Evolutionary conservation across 2,797 vertebrate genomes (phyloP), one percentile per base, ranked within the genome.

Genomic region (Lindbergichthys nudifrons): DNA sequence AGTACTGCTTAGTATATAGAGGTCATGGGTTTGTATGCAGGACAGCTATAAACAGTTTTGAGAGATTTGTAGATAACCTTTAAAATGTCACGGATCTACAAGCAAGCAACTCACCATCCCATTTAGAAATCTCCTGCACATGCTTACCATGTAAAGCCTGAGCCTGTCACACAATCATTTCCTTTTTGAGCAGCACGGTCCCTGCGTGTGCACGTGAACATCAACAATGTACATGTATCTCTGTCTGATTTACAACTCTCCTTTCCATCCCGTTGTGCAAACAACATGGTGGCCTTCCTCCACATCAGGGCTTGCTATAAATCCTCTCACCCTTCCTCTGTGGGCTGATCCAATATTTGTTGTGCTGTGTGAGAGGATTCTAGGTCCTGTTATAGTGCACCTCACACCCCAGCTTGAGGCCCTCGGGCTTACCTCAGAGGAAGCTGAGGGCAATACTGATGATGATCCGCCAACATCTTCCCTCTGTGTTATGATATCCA

Each of bases 211-310:
- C 60, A 53, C 58, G 66, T 70, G 56, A 57, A 70, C 58, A 69
- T 77, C 45, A 69, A 43, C 75, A 67, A 30, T 66, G 62, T 85
- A 57, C 52, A 56, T 50, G 26, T 71, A 36, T 76, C 56, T 75
- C 47, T 63, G 39, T 65, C 21, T 57, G 41, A 78, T 61, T 83
- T 68, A 86, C 47, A 68, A 62, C 58, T 74, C 60, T 73, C 30
- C 54, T 82, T 57, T 72, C 61, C 62, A 74, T 72, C 47, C 47
- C 41, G 62, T 63, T 41, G 63, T 30, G 14, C 71, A 32, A 62
- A 51, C 72, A 50, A 58, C 68, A 41, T 53, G 67, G 76, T 76
- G 80, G 77, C 71, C 63, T 80, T 84, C 65, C 30, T 73, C 72
- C 21, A 65, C 16, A 36, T 80, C 65, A 13, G 12, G 52, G 18